Evolutionary conservation across 2,797 vertebrate genomes (phyloP).

Genomic region (Periophthalmus magnuspinnatus): DNA sequence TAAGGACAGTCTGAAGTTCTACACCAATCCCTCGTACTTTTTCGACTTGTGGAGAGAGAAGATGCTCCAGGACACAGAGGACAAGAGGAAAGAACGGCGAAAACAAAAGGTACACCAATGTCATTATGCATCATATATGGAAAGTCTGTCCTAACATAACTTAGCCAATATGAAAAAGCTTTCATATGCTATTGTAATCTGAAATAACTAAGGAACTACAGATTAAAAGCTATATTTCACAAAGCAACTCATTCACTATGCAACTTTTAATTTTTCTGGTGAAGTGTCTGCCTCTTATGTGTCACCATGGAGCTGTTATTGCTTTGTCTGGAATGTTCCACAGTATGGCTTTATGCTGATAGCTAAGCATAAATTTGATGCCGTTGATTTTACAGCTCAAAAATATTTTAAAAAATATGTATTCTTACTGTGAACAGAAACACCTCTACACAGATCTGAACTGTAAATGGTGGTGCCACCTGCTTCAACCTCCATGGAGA

Average conservation of each 20-base stretch:
- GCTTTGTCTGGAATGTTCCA: not conserved
- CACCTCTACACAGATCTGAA: not conserved
- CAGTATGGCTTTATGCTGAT: not conserved
- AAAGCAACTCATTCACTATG: not conserved
- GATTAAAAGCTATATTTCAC: not conserved
- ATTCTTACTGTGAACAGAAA: not conserved
- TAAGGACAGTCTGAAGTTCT: conserved; percentile 96
- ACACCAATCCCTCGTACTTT: conserved; percentile 98
- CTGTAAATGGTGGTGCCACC: not conserved
- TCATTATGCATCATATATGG: not conserved
- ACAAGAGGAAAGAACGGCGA: conserved; percentile 96
- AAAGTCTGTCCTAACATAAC: not conserved
- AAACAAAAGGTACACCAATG: conserved; percentile 89
- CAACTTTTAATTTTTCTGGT: not conserved
- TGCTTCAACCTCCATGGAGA: not conserved
- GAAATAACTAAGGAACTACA: not conserved
- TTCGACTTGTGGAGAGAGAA: conserved; percentile 98
- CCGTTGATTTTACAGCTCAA: not conserved
- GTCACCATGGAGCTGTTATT: not conserved
- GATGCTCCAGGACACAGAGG: conserved; percentile 97
- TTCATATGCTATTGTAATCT: not conserved
- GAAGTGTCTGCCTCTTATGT: not conserved
- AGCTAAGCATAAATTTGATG: conserved; percentile 14
- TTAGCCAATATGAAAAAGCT: not conserved
- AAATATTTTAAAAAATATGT: not conserved